Conservation (phyloP, 2,797 vertebrate genomes). For the Sebastes ruberrimus region DNA sequence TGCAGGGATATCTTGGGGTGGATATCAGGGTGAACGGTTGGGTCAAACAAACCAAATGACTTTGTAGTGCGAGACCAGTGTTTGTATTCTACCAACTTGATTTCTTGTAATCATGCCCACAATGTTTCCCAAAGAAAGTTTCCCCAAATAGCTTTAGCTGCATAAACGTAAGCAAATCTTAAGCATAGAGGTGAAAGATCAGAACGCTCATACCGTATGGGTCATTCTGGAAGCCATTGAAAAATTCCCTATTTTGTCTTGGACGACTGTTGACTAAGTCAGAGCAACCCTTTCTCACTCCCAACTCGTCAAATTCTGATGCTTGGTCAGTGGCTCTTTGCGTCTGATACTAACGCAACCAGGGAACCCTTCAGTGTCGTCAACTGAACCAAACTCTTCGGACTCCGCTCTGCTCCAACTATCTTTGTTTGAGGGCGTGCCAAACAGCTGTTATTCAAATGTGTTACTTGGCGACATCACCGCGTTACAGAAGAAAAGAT, state of each 20-base stretch:
- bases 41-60: too few relatives aligned
- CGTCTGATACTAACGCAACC: not conserved
- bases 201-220: not conserved
- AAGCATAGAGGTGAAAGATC: not conserved
- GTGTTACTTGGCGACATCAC: too few relatives aligned
- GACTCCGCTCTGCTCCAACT: too few relatives aligned
- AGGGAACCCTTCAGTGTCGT: not conserved
- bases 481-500: too few relatives aligned
- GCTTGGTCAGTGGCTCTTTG: not conserved
- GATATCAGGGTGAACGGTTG: too few relatives aligned
- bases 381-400: fast-evolving
- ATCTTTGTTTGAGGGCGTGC: too few relatives aligned
- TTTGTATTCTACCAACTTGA: not conserved
- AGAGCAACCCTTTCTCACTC: not conserved
- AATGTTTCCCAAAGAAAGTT: not conserved
- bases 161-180: not conserved
- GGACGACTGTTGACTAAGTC: not conserved
- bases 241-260: not conserved
- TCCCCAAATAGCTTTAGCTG: not conserved
- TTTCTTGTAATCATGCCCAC: not conserved
- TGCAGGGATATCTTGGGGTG: not conserved
- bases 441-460: too few relatives aligned
- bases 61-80: too few relatives aligned
- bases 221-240: not conserved
- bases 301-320: too few relatives aligned